phyloP scores from a whole-genome alignment of 2,888 invertebrate species.

The Nephrocerus scutellatus region DNA sequence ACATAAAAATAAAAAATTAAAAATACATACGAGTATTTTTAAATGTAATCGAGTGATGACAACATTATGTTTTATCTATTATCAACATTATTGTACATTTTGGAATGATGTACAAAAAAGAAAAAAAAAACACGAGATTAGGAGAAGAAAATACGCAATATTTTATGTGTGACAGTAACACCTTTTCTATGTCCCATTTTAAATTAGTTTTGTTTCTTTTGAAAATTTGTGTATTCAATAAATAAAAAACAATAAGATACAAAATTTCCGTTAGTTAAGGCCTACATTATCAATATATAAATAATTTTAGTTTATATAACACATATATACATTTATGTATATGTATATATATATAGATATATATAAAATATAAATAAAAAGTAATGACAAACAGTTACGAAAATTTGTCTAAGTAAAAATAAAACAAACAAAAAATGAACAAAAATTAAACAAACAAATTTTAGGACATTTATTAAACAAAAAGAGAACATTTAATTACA shows the following conservation, averaged over 20 bases:
- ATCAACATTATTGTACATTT: conserved; percentile 23
- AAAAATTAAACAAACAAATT: conserved; percentile 1
- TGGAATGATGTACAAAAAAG: conserved; percentile 22
- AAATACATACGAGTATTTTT: no score
- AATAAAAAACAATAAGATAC: conserved; percentile 18
- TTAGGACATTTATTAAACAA: conserved; percentile 16
- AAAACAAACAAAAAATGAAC: conserved; percentile 10
- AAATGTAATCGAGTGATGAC: no score
- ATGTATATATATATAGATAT: no score
- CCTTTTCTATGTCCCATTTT: conserved; percentile 22
- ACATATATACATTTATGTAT: conserved; percentile 10
- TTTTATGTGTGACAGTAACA: no score
- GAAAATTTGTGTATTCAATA: no score
- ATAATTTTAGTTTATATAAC: conserved; percentile 19
- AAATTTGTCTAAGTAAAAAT: conserved; percentile 5
- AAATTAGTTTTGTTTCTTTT: no score
- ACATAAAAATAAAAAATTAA: no score
- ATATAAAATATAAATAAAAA: no score
- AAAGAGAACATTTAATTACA: conserved; percentile 12
- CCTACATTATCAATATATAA: conserved; percentile 20
- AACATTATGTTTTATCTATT: no score
- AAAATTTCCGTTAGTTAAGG: conserved; percentile 23
- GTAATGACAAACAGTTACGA: no score
- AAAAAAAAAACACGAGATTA: conserved; percentile 5
- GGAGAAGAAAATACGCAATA: conserved; percentile 1